These are phyloP conservation scores for Strix aluco DNA, from an alignment of 2,113 vertebrate genomes.

Conservation along the genomic window DNA sequence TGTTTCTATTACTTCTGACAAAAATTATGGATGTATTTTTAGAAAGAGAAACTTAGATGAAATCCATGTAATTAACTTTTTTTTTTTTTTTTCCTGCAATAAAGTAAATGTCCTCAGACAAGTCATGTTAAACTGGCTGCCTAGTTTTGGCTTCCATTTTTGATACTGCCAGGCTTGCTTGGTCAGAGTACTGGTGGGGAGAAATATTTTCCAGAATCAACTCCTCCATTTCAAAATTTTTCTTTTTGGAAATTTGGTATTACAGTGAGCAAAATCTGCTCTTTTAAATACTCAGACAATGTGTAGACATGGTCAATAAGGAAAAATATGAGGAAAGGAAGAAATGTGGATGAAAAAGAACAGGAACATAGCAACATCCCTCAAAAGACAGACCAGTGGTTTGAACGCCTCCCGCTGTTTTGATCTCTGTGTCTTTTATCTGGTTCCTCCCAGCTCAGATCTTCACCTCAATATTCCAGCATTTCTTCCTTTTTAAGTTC, in stretches of 20 bases:
- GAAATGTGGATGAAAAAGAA: not conserved
- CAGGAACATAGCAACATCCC: not conserved
- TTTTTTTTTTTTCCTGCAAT: not conserved
- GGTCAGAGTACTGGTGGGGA: not conserved
- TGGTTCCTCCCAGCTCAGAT: not conserved
- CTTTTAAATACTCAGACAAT: not conserved
- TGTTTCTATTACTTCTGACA: not conserved
- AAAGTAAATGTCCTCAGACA: not conserved
- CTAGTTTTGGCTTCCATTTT: not conserved
- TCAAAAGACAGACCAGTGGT: not conserved
- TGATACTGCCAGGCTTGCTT: not conserved
- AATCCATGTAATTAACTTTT: not conserved
- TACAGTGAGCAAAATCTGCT: not conserved
- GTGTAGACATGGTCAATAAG: not conserved
- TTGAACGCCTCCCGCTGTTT: not conserved
- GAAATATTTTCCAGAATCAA: not conserved
- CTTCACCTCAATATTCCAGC: not conserved
- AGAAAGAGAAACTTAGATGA: not conserved
- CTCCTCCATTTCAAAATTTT: not conserved
- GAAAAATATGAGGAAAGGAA: not conserved
- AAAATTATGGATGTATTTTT: not conserved
- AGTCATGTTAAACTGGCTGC: not conserved
- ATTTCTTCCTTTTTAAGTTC: not conserved
- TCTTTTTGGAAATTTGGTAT: not conserved
- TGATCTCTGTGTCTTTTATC: not conserved